Percentiles rank a stretch among this genome's conserved stretches.
Conservation (phyloP, 2,113 vertebrate species). For the Monopterus albus region DNA sequence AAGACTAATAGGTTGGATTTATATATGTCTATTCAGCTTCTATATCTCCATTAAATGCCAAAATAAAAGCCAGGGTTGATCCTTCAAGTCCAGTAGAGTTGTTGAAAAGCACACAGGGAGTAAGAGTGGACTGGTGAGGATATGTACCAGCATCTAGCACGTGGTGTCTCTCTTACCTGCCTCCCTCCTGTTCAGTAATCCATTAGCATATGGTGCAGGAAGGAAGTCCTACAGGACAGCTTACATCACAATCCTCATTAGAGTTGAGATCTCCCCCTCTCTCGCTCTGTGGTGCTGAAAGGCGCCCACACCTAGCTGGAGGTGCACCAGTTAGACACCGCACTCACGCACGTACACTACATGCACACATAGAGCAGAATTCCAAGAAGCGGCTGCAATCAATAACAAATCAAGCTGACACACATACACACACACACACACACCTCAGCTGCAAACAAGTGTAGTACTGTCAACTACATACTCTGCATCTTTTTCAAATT, state of each 20-base stretch:
- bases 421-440: background rate
- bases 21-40: no score
- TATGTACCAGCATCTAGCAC: no score
- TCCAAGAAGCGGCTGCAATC: conserved; percentile 21
- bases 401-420: conserved; percentile 22
- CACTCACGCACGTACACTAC: conserved; percentile 4
- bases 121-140: no score
- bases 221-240: conserved; percentile 26
- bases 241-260: conserved; percentile 52
- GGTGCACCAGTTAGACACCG: conserved; percentile 29
- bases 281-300: conserved; percentile 17
- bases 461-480: background rate
- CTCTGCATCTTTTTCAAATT: background rate
- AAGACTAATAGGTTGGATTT: no score
- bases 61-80: no score
- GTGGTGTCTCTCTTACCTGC: background rate
- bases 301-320: conserved; percentile 35
- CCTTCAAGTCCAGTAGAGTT: no score
- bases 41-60: no score
- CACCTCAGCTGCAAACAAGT: conserved; percentile 8
- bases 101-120: no score
- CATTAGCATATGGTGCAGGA: conserved; percentile 6
- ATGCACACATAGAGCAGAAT: background rate
- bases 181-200: background rate
- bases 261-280: background rate